These are phyloP conservation scores for Tetragnatha montana DNA, from an alignment of 2,888 invertebrate species.

Conservation along the genomic window DNA sequence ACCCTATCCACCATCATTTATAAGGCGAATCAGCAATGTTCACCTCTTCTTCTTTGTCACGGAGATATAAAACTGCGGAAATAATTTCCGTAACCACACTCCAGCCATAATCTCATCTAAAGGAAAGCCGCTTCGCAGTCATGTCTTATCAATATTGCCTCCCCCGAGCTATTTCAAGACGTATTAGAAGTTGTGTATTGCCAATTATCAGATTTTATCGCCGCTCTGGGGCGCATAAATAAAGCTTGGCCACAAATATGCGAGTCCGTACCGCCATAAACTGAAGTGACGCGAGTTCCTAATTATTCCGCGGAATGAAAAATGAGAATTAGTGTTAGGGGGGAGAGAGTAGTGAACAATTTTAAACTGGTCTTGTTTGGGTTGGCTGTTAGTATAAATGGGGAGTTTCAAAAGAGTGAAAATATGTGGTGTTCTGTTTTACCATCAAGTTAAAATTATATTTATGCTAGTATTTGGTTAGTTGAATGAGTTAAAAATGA, in stretches of 20 bases:
- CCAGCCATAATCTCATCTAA: neutral
- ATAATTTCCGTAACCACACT: neutral
- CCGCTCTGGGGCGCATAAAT: neutral
- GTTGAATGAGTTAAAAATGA: no score
- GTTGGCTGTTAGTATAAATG: no score
- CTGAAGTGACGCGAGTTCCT: neutral
- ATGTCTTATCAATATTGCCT: neutral
- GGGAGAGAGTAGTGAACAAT: neutral
- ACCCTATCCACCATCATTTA: no score
- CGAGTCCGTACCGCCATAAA: neutral
- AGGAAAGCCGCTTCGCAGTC: neutral
- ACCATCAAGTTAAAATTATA: no score
- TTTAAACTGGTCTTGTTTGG: neutral
- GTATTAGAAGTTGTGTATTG: neutral
- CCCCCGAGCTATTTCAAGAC: neutral
- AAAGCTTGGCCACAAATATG: neutral
- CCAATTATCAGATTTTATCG: neutral
- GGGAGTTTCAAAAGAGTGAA: no score
- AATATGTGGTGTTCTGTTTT: no score
- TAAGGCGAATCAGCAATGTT: neutral
- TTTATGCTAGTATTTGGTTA: no score
- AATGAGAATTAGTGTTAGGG: neutral
- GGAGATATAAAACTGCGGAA: neutral
- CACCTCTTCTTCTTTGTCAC: neutral
- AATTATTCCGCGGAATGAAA: neutral